Percentiles rank a stretch among this genome's conserved stretches.
phyloP scores from a whole-genome alignment of 2,888 invertebrate species.

The Apocheima hispidaria region DNA sequence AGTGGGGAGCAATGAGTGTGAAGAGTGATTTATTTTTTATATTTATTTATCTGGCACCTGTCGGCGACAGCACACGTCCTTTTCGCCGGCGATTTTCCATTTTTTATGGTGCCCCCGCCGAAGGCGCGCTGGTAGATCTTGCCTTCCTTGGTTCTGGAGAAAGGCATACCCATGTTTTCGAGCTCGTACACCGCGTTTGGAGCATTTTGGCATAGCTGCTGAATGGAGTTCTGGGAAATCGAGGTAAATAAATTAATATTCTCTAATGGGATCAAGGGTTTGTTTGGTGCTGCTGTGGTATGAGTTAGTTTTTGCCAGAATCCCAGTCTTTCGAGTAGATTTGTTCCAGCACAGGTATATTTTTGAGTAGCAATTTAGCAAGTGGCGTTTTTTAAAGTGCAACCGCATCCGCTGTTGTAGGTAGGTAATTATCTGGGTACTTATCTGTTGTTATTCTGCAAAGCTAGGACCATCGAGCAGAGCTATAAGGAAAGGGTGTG shows the following conservation, averaged over 20 bases:
- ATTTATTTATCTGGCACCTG: conserved; percentile 60
- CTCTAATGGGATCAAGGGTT: not conserved
- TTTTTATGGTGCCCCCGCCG: conserved; percentile 97
- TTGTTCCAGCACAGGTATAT: too few relatives aligned
- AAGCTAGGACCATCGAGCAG: too few relatives aligned
- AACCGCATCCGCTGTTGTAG: too few relatives aligned
- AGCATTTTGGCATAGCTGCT: conserved; percentile 96
- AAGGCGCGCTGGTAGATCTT: conserved; percentile 99
- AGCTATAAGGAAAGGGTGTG: too few relatives aligned
- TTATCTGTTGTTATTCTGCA: too few relatives aligned
- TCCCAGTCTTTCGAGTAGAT: too few relatives aligned
- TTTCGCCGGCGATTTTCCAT: conserved; percentile 97
- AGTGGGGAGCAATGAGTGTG: not conserved
- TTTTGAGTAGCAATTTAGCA: too few relatives aligned
- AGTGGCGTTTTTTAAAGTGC: too few relatives aligned
- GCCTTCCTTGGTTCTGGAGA: conserved; percentile 97
- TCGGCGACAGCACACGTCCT: conserved; percentile 99
- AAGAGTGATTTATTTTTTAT: too few relatives aligned
- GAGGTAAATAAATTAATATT: not conserved
- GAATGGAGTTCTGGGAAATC: conserved; percentile 89
- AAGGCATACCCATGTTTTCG: conserved; percentile 98
- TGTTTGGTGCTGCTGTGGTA: not conserved
- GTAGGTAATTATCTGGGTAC: too few relatives aligned
- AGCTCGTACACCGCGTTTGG: conserved; percentile 93
- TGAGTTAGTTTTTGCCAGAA: too few relatives aligned